phyloP scores from a whole-genome alignment of 2,888 invertebrate genomes.

The Thyatira batis region DNA sequence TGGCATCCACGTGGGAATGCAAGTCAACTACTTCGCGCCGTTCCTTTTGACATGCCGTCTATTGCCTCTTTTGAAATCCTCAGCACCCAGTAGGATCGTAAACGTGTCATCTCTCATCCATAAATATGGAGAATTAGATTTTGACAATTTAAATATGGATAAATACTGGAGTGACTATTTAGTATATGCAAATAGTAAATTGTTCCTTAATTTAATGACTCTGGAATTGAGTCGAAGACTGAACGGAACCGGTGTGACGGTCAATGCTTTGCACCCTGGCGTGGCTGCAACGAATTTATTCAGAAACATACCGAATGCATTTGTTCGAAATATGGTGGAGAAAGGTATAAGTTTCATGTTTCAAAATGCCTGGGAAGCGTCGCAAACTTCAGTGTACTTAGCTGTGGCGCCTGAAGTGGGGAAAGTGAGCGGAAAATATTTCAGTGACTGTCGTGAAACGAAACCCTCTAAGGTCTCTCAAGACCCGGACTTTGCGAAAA shows the following conservation, averaged over 20 bases:
- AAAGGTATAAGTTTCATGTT: conserved; percentile 62
- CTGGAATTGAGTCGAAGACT: conserved; percentile 82
- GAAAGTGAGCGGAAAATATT: conserved; percentile 84
- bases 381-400: conserved; percentile 85
- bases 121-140: conserved; percentile 68
- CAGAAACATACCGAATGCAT: conserved; percentile 79
- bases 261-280: conserved; percentile 88
- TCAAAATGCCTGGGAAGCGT: conserved; percentile 84
- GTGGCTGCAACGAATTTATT: conserved; percentile 85
- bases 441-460: conserved; percentile 80
- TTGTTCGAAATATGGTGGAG: conserved; percentile 53
- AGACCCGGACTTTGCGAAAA: conserved; percentile 78
- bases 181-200: conserved; percentile 80
- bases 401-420: conserved; percentile 80
- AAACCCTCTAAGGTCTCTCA: conserved; percentile 77
- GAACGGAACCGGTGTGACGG: conserved; percentile 84
- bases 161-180: conserved; percentile 77
- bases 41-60: conserved; percentile 87
- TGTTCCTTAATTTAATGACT: conserved; percentile 85
- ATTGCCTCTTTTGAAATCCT: conserved; percentile 76
- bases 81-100: conserved; percentile 84
- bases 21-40: conserved; percentile 87
- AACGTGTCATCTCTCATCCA: conserved; percentile 85
- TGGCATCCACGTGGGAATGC: conserved; percentile 86
- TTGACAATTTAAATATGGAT: conserved; percentile 75